These are phyloP conservation scores for Platycheirus albimanus DNA, from an alignment of 2,888 invertebrate species.

Conservation along the genomic window DNA sequence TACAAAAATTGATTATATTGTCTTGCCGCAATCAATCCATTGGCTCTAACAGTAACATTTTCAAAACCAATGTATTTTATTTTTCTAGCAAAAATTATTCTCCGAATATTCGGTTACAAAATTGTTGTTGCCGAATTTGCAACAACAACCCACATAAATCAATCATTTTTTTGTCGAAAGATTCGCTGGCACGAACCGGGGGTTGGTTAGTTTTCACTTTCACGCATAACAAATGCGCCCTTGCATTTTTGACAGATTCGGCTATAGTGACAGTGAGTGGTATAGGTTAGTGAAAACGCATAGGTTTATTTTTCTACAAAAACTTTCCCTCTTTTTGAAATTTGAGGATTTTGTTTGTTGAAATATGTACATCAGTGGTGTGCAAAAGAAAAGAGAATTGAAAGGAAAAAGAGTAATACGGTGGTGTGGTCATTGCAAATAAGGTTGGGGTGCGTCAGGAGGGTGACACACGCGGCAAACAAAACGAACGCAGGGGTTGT, in stretches of 20 bases:
- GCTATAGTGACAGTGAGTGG: not conserved
- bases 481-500: conserved; percentile 43
- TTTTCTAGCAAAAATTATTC: not conserved
- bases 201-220: conserved; percentile 71
- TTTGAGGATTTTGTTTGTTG: conserved; percentile 66
- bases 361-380: not conserved
- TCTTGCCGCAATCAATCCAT: too few relatives aligned
- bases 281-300: conserved; percentile 46
- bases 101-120: too few relatives aligned
- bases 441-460: conserved; percentile 51
- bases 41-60: too few relatives aligned
- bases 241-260: conserved; percentile 9
- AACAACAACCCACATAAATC: conserved; percentile 38
- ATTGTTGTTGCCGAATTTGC: conserved; percentile 6
- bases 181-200: conserved; percentile 39
- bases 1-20: too few relatives aligned
- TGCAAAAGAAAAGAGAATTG: conserved; percentile 4
- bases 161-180: conserved; percentile 48
- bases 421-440: conserved; percentile 55
- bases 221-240: conserved; percentile 59
- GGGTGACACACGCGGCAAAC: conserved; percentile 58
- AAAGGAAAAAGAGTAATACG: conserved; percentile 26
- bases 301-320: conserved; percentile 38
- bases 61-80: too few relatives aligned
- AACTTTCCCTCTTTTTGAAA: conserved; percentile 67